These are phyloP conservation scores for Bambusicola thoracicus DNA, from an alignment of 2,113 vertebrate genomes.

Conservation along the genomic window DNA sequence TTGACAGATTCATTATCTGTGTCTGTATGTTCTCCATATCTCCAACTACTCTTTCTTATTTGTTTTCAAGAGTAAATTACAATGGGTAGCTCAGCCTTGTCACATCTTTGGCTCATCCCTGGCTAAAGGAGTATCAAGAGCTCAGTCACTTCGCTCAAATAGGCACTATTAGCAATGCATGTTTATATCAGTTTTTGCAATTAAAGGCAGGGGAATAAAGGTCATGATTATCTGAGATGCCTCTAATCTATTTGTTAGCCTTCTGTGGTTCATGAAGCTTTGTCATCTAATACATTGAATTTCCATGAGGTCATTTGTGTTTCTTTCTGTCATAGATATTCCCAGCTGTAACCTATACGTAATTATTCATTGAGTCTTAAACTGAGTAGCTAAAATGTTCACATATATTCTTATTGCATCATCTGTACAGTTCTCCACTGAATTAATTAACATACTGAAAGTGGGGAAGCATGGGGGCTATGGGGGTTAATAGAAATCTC, in stretches of 20 bases:
- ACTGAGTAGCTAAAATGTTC: not conserved
- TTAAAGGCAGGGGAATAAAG: not conserved
- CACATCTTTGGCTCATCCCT: not conserved
- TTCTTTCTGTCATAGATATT: not conserved
- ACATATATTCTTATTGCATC: not conserved
- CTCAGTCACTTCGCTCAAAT: not conserved
- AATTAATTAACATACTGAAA: not conserved
- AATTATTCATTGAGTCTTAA: not conserved
- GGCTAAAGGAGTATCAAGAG: not conserved
- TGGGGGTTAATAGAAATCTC: not conserved
- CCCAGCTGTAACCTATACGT: not conserved
- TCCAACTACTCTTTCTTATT: not conserved
- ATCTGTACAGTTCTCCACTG: not conserved
- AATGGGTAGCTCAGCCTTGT: not conserved
- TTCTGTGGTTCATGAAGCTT: not conserved
- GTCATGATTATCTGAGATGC: not conserved
- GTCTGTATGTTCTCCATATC: not conserved
- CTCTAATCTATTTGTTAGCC: not conserved
- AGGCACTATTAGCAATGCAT: not conserved
- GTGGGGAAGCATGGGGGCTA: not conserved
- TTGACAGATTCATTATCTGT: not conserved
- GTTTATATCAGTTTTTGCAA: not conserved
- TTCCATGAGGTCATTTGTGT: not conserved
- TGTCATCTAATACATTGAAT: not conserved
- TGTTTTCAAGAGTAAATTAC: conserved; percentile 19